Percentiles rank a stretch among this genome's conserved stretches.
phyloP scores from a whole-genome alignment of 2,888 invertebrate genomes.

The Electrophaes corylata region DNA sequence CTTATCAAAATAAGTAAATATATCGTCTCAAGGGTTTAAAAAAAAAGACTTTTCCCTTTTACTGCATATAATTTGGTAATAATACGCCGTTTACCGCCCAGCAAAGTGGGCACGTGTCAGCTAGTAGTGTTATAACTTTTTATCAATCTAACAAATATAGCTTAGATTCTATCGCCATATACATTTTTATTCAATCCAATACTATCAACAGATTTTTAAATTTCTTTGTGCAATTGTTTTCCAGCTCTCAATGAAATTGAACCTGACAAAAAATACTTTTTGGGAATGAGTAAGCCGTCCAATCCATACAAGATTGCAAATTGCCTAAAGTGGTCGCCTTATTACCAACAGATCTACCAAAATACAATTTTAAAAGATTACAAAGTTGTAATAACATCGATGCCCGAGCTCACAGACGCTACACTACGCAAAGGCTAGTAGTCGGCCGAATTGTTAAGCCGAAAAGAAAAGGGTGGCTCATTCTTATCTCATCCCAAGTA shows the following conservation, averaged over 20 bases:
- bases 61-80: no score
- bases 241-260: background rate
- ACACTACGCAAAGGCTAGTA: no score
- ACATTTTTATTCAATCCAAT: background rate
- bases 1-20: no score
- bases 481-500: no score
- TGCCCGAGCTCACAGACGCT: slow-evolving; percentile 42
- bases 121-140: no score
- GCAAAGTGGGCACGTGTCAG: no score
- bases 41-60: no score
- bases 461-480: slow-evolving; percentile 2
- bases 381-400: slow-evolving; percentile 25
- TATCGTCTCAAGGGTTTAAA: no score
- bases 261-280: background rate
- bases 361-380: slow-evolving; percentile 7
- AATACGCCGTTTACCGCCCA: no score
- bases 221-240: background rate
- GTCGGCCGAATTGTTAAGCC: slow-evolving; percentile 62
- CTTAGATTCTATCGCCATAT: no score
- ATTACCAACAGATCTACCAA: slow-evolving; percentile 9
- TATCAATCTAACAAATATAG: no score
- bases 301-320: slow-evolving; percentile 9
- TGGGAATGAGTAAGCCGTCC: background rate
- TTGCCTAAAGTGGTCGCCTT: background rate
- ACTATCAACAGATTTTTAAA: no score